Evolutionary conservation across 2,797 vertebrate species (phyloP).

Genomic region (Epinephelus awoara): DNA sequence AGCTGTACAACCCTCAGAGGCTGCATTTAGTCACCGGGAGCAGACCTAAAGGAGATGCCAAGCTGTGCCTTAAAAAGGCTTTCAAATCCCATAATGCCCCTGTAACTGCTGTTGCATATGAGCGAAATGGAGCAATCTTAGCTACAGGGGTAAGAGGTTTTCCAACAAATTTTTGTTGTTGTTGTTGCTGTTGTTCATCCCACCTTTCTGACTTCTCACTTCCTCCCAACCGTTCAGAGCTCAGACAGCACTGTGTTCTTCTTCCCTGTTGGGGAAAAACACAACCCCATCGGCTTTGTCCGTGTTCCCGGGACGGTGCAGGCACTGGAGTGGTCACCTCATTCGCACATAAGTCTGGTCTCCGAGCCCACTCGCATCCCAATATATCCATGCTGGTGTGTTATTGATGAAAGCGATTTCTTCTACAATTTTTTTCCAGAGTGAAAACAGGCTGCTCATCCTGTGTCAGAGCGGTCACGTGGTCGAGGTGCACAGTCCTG

Average conservation of each 20-base stretch:
- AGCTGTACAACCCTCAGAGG: slow-evolving; percentile 88
- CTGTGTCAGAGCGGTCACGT: slow-evolving; percentile 90
- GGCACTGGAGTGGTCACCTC: slow-evolving; percentile 91
- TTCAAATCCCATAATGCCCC: slow-evolving; percentile 92
- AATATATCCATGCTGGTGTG: background rate
- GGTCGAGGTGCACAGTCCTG: slow-evolving; percentile 87
- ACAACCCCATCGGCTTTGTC: slow-evolving; percentile 91
- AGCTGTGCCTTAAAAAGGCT: slow-evolving; percentile 89
- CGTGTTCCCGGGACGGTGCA: slow-evolving; percentile 91
- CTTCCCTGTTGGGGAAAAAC: slow-evolving; percentile 88
- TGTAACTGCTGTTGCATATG: slow-evolving; percentile 91
- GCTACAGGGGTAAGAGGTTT: slow-evolving; percentile 90
- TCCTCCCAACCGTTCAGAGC: slow-evolving; percentile 84
- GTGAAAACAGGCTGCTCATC: slow-evolving; percentile 87
- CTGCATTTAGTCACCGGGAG: slow-evolving; percentile 62
- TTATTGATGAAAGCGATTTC: background rate
- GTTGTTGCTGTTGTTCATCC: background rate
- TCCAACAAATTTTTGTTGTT: too few species aligned
- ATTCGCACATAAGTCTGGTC: slow-evolving; percentile 86
- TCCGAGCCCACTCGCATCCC: background rate
- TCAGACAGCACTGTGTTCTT: slow-evolving; percentile 94
- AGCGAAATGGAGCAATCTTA: slow-evolving; percentile 86
- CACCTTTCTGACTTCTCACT: background rate
- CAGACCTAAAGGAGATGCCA: slow-evolving; percentile 65
- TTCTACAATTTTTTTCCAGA: slow-evolving; percentile 75